Evolutionary conservation across 2,797 vertebrate species (phyloP).

Genomic region (Ceryle rudis): DNA sequence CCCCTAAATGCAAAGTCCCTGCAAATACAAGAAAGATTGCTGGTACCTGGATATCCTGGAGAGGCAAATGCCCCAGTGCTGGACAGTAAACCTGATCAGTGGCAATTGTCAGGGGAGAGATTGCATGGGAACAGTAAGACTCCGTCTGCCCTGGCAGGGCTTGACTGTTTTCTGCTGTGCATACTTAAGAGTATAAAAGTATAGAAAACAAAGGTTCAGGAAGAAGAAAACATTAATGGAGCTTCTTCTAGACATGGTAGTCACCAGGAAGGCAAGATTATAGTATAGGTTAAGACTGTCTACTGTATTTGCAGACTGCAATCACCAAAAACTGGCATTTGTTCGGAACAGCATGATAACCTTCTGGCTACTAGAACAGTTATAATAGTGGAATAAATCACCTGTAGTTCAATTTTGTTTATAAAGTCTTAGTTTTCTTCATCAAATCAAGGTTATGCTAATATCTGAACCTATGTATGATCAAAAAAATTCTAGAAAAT

Average conservation of each 20-base stretch:
- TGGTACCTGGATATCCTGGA: background rate
- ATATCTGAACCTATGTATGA: background rate
- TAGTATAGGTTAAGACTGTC: background rate
- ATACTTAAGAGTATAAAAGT: background rate
- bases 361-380: background rate
- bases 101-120: background rate
- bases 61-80: fast-evolving
- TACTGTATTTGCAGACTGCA: background rate
- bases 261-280: background rate
- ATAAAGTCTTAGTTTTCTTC: background rate
- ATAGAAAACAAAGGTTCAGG: background rate
- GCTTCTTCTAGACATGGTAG: background rate
- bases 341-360: background rate
- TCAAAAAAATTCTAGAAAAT: background rate
- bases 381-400: background rate
- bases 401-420: background rate
- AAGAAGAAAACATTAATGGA: background rate
- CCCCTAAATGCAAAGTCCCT: background rate
- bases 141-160: background rate
- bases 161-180: background rate
- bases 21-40: background rate
- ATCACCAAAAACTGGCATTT: background rate
- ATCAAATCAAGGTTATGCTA: background rate
- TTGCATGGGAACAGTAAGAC: background rate
- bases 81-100: background rate